Percentiles rank a stretch among this genome's conserved stretches.
These are phyloP conservation scores for Podabrus alpinus DNA, from an alignment of 2,888 invertebrate genomes.

Conservation along the genomic window DNA sequence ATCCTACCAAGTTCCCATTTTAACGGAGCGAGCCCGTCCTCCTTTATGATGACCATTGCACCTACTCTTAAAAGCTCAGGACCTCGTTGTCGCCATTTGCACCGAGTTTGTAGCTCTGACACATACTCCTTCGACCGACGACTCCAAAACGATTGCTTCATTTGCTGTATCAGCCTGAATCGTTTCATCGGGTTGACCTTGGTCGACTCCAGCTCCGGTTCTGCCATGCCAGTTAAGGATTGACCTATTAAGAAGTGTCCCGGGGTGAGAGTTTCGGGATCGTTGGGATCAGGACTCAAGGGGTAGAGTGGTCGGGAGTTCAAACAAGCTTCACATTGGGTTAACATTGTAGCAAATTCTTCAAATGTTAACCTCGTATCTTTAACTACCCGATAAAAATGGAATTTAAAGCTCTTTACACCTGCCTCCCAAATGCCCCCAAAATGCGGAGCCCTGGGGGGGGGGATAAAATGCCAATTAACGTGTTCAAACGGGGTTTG, in stretches of 20 bases:
- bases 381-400: no score
- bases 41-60: neutral
- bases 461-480: constrained; percentile 28
- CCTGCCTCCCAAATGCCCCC: constrained; percentile 28
- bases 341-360: constrained; percentile 40
- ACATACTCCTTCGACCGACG: no score
- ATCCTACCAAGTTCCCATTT: neutral
- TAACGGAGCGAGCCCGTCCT: neutral
- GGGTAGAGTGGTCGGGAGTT: constrained; percentile 41
- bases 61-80: neutral
- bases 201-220: constrained; percentile 7
- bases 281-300: constrained; percentile 34
- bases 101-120: neutral
- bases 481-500: neutral
- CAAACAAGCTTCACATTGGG: constrained; percentile 40
- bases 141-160: constrained; percentile 30
- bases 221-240: constrained; percentile 18
- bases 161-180: constrained; percentile 8
- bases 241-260: constrained; percentile 36
- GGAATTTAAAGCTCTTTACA: no score
- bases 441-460: constrained; percentile 18
- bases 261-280: constrained; percentile 34
- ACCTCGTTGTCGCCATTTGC: neutral
- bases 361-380: constrained; percentile 42
- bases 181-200: constrained; percentile 2